phyloP scores from a whole-genome alignment of 2,113 vertebrate species.

The Paralichthys olivaceus region DNA sequence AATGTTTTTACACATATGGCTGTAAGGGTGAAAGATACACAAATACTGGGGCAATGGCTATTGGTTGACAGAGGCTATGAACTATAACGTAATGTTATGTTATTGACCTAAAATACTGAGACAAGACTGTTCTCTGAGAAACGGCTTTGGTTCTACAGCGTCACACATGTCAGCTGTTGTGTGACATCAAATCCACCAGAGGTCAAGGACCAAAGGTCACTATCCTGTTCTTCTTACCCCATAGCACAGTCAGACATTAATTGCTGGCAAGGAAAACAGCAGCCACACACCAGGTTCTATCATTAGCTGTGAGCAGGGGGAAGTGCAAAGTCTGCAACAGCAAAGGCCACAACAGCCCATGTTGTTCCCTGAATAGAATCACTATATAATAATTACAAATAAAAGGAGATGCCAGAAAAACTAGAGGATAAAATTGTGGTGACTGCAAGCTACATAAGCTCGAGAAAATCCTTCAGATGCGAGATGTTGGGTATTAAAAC shows the following conservation, averaged over 20 bases:
- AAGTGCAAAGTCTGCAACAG: conserved; percentile 35
- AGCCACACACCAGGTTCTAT: not conserved
- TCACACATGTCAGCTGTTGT: conserved; percentile 35
- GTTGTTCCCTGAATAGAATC: not conserved
- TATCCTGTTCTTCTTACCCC: conserved; percentile 16
- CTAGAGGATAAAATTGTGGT: not conserved
- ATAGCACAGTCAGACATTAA: conserved; percentile 4
- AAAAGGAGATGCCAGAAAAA: not conserved
- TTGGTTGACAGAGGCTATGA: too few species aligned
- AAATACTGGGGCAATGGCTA: too few species aligned
- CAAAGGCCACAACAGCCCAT: not conserved
- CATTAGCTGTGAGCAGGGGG: conserved; percentile 1
- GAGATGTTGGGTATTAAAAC: not conserved
- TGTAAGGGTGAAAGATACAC: not conserved
- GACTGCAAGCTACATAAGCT: not conserved
- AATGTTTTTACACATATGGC: too few species aligned
- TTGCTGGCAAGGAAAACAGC: conserved; percentile 8
- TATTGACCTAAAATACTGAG: too few species aligned
- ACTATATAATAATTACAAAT: not conserved
- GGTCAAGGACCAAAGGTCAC: conserved; percentile 49
- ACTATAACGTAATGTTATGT: too few species aligned
- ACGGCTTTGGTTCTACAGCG: not conserved
- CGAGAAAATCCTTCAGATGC: not conserved
- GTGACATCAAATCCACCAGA: conserved; percentile 7
- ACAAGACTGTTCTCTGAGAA: not conserved